These are phyloP conservation scores for Malurus elegans DNA, from an alignment of 2,113 vertebrate genomes.

Conservation along the genomic window DNA sequence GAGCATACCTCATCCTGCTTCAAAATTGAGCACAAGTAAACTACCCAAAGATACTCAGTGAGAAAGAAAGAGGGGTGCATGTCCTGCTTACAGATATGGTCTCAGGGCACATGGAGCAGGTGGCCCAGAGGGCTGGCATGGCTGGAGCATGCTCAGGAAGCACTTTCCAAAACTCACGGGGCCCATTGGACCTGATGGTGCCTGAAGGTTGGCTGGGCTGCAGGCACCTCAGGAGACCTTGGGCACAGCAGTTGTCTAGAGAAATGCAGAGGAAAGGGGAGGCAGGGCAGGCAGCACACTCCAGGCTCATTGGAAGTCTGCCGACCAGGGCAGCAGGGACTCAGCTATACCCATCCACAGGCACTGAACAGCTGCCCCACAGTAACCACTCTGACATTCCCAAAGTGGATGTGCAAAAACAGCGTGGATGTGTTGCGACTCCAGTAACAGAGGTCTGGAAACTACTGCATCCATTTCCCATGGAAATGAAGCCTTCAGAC, in stretches of 20 bases:
- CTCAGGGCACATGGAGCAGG: neutral
- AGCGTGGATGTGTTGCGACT: rapidly evolving
- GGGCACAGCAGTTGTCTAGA: neutral
- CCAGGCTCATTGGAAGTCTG: neutral
- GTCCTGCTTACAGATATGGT: neutral
- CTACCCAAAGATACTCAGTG: neutral
- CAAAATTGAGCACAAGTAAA: neutral
- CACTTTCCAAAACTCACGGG: neutral
- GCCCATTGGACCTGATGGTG: rapidly evolving
- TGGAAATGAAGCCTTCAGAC: neutral
- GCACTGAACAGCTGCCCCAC: rapidly evolving
- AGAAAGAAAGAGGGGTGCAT: neutral
- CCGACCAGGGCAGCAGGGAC: neutral
- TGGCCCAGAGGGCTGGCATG: neutral
- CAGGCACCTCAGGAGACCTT: neutral
- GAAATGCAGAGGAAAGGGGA: neutral
- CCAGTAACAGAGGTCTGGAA: neutral
- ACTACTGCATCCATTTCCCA: neutral
- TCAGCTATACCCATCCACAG: neutral
- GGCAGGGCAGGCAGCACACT: neutral
- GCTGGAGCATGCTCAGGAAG: neutral
- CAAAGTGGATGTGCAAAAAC: neutral
- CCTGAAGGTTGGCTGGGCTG: neutral
- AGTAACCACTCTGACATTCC: neutral
- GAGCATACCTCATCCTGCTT: neutral